A percentile compares a stretch with the other conserved stretches of the same genome.
Evolutionary conservation across 2,888 invertebrate species (phyloP).

Genomic region (Oscheius myriophilus): DNA sequence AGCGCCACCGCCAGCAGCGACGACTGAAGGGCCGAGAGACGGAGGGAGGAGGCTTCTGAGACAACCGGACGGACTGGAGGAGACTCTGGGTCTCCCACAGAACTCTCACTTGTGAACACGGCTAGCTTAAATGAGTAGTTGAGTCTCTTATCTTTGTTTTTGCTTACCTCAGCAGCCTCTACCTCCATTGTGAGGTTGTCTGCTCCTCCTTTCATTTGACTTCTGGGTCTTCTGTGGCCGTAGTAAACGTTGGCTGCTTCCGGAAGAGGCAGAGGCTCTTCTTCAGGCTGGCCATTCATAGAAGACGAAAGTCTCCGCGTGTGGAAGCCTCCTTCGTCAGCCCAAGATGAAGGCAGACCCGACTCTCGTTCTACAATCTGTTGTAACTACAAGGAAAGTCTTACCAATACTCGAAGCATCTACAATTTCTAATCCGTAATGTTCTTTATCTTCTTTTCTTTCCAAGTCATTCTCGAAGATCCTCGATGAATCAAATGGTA

Average conservation of each 20-base stretch:
- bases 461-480: too few species aligned
- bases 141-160: too few species aligned
- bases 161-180: conserved; percentile 29
- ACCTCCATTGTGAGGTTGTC: conserved; percentile 29
- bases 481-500: conserved; percentile 19
- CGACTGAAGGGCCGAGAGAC: conserved; percentile 17
- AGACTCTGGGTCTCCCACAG: background rate
- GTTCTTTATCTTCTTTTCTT: background rate
- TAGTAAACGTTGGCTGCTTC: conserved; percentile 27
- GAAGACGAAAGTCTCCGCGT: conserved; percentile 16
- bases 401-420: conserved; percentile 16
- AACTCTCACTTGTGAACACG: conserved; percentile 22
- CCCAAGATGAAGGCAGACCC: conserved; percentile 6
- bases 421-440: conserved; percentile 19
- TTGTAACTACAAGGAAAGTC: background rate
- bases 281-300: conserved; percentile 18
- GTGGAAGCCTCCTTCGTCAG: conserved; percentile 14
- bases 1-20: conserved; percentile 16
- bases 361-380: conserved; percentile 12
- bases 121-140: conserved; percentile 13
- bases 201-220: background rate
- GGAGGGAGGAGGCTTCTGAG: conserved; percentile 10
- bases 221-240: conserved; percentile 25
- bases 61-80: background rate
- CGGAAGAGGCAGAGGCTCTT: conserved; percentile 14